Conservation (phyloP, 2,797 vertebrate species). For the Melanotaenia nigrans region DNA sequence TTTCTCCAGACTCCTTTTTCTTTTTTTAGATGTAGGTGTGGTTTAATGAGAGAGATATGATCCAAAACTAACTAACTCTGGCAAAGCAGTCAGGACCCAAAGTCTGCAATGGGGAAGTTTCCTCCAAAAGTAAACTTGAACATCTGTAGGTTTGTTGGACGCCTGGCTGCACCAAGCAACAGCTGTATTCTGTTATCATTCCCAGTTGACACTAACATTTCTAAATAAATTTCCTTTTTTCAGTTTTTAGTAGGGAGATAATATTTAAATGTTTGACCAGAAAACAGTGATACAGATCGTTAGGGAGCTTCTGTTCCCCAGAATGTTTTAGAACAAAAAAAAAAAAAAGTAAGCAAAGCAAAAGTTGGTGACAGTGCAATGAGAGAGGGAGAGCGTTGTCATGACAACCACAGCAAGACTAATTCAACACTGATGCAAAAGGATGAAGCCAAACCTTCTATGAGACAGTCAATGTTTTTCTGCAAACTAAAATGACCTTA, state of each 20-base stretch:
- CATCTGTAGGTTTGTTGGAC: slow-evolving; percentile 19
- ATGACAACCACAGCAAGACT: slow-evolving; percentile 1
- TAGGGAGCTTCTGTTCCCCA: not conserved
- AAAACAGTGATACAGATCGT: not conserved
- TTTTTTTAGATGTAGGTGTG: slow-evolving; percentile 12
- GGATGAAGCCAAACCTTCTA: not conserved
- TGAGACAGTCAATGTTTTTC: not conserved
- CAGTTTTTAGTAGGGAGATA: not conserved
- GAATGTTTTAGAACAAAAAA: not conserved
- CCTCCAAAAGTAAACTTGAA: not conserved
- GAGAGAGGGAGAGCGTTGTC: not conserved
- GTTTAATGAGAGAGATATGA: slow-evolving; percentile 23
- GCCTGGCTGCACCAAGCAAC: slow-evolving; percentile 5
- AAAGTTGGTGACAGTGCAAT: not conserved
- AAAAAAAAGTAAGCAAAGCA: not conserved
- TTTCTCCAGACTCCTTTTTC: not conserved
- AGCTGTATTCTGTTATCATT: slow-evolving; percentile 27
- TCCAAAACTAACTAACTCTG: slow-evolving; percentile 8
- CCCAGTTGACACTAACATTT: not conserved
- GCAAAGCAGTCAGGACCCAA: slow-evolving; percentile 32
- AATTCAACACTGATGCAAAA: slow-evolving; percentile 5
- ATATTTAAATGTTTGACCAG: not conserved
- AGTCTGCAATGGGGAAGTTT: slow-evolving; percentile 29
- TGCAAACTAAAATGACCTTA: not conserved
- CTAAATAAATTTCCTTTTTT: not conserved